These are phyloP conservation scores for Drosophila lutescens DNA, from an alignment of 2,888 invertebrate species.

Conservation along the genomic window DNA sequence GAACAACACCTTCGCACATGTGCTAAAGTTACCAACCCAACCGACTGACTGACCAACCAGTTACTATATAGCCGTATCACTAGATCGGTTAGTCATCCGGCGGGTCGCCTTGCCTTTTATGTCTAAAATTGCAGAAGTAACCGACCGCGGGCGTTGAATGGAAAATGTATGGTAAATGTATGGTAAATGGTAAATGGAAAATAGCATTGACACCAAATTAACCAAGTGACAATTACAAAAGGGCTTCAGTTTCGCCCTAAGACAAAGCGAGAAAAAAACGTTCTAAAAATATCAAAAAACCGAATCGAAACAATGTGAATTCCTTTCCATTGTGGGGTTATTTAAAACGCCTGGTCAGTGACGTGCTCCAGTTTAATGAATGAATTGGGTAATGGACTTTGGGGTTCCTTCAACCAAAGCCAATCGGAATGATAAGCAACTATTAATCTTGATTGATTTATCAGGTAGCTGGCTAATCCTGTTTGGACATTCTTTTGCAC, in stretches of 20 bases:
- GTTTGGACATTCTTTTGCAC: slow-evolving; percentile 77
- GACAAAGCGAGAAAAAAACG: slow-evolving; percentile 45
- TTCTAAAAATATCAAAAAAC: slow-evolving; percentile 63
- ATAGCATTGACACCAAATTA: slow-evolving; percentile 83
- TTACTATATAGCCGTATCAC: slow-evolving; percentile 16
- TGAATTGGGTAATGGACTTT: slow-evolving; percentile 32
- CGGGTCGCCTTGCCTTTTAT: slow-evolving; percentile 71
- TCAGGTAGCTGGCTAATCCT: slow-evolving; percentile 69
- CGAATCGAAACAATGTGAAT: slow-evolving; percentile 42
- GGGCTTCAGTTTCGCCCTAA: slow-evolving; percentile 54
- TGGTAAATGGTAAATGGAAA: slow-evolving; percentile 32
- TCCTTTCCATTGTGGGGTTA: slow-evolving; percentile 69
- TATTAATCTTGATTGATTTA: slow-evolving; percentile 79
- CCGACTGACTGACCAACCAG: slow-evolving; percentile 32
- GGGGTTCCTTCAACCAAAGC: slow-evolving; percentile 13
- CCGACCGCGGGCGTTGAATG: slow-evolving; percentile 65
- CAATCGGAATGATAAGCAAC: slow-evolving; percentile 61
- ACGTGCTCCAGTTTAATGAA: slow-evolving; percentile 58
- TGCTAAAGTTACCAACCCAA: slow-evolving; percentile 74
- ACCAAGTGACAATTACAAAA: slow-evolving; percentile 52
- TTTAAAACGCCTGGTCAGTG: slow-evolving; percentile 68
- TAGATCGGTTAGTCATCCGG: slow-evolving; percentile 41
- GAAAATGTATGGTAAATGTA: slow-evolving; percentile 48
- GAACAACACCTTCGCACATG: slow-evolving; percentile 82
- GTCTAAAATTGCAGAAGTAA: slow-evolving; percentile 82